A percentile compares a stretch with the other conserved stretches of the same genome.
phyloP scores from a whole-genome alignment of 2,797 vertebrate species.

The Pristis pectinata region DNA sequence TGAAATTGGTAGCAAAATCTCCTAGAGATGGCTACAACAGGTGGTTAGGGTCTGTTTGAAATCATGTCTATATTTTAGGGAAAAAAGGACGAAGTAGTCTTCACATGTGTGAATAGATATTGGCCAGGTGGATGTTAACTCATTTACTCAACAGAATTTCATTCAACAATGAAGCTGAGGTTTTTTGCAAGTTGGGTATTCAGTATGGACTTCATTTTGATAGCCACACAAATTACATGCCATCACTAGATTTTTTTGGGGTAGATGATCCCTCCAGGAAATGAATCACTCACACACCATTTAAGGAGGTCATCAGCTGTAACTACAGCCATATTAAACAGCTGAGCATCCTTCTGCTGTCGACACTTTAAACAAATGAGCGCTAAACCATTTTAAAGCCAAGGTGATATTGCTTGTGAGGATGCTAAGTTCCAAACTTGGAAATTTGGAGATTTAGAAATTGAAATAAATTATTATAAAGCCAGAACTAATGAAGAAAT shows the following conservation, averaged over 20 bases:
- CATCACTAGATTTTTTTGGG: neutral
- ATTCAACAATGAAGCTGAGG: neutral
- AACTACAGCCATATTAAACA: neutral
- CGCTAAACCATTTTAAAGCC: neutral
- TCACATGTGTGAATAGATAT: neutral
- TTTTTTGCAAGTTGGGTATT: neutral
- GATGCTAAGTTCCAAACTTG: neutral
- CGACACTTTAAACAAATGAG: slow-evolving; percentile 16
- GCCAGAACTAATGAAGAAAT: neutral
- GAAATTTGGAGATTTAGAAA: neutral
- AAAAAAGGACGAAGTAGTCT: neutral
- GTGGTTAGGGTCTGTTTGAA: neutral
- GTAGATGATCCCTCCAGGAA: neutral
- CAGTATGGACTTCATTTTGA: neutral
- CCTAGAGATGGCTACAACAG: neutral
- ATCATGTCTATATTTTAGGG: neutral
- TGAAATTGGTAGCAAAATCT: neutral
- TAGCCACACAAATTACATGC: slow-evolving; percentile 1
- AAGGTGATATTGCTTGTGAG: neutral
- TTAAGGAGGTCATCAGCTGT: neutral
- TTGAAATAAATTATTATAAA: neutral
- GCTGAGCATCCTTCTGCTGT: neutral
- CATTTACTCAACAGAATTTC: neutral
- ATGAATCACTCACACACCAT: neutral
- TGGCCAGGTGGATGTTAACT: neutral